A percentile compares a stretch with the other conserved stretches of the same genome.
These are phyloP conservation scores for Carlito syrichta DNA, from an alignment of 2,113 vertebrate genomes.

Conservation along the genomic window DNA sequence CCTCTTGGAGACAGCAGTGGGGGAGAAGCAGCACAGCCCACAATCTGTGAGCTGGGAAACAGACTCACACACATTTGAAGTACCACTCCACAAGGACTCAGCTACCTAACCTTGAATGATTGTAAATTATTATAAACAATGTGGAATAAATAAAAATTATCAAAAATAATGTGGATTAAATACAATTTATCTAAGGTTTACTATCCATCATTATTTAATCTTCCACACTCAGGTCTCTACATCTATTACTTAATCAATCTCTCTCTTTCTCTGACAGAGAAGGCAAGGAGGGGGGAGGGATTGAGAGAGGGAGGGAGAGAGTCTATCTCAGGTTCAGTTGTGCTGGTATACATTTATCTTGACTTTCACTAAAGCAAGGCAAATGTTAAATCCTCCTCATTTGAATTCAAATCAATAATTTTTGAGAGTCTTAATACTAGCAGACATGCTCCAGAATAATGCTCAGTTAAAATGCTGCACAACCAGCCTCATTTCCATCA, in stretches of 20 bases:
- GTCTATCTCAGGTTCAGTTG: background rate
- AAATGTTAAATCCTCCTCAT: slow-evolving; percentile 54
- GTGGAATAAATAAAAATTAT: background rate
- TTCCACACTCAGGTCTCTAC: background rate
- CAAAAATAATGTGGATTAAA: background rate
- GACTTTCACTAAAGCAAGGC: slow-evolving; percentile 58
- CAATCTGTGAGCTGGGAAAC: background rate
- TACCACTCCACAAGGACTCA: background rate
- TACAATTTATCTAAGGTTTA: slow-evolving; percentile 10
- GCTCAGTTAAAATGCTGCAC: slow-evolving; percentile 61
- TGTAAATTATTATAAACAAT: background rate
- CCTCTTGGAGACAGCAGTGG: background rate
- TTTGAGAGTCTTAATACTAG: slow-evolving; percentile 35
- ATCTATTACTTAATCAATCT: background rate
- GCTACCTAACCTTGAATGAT: background rate
- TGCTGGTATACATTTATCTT: slow-evolving; percentile 37
- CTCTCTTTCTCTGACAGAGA: background rate
- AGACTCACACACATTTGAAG: background rate
- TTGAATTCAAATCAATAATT: slow-evolving; percentile 59
- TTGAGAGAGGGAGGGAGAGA: too few species aligned
- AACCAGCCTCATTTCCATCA: slow-evolving; percentile 52
- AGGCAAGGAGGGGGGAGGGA: too few species aligned
- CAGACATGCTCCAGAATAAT: slow-evolving; percentile 54
- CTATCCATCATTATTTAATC: background rate
- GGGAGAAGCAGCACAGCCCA: background rate